Base-by-base conservation (phyloP, 2,113 vertebrate species). In the Ascaphus truei region DNA sequence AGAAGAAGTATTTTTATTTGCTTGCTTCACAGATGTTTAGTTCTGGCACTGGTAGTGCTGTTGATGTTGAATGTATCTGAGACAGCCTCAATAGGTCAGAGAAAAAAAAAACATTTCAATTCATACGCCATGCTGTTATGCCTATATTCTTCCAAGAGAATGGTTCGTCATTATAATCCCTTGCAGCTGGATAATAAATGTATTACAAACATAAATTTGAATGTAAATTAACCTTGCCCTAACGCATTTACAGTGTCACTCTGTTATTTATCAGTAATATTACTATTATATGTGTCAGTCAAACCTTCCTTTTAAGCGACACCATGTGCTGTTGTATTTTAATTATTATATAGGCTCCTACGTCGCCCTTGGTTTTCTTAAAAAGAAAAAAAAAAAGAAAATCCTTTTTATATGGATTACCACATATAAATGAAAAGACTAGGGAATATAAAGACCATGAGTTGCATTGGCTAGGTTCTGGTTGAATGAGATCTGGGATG, bases 401-500 rank as follows among this genome's bases (percentile, higher is more conserved):
- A 47, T 58, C 56, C 66, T 78, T 76, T 79, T 68, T 66, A 22
- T 55, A 59, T 73, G 77, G 72, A 84, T 85, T 81, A 86, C 82
- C 73, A 80, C 77, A 80, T 83, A 82, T 87, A 83, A 87, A 79
- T 64, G 72, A 82, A 85, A 86, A 85, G 85, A 76, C 81, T 75
- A 76, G 77, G 78, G 75, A 82, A 84, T 81, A 93, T 88, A 93
- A 93, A 96, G 89, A 89, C 88, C 85, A 88, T 82, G 84, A 83
- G 86, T 85, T 90, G 88, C 84, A 86, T 80, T 86, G 90, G 86
- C 90, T 87, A 92, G 92, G 92, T 96, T 99, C 92, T 93, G 95
- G 86, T 91, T 94, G 92, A 97, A 92, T 93, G 89, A 93, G 88
- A 93, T 94, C 95, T 92, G 94, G 95, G 95, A 94, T 68, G 77